Percentiles rank a stretch among this genome's conserved stretches.
Conservation (phyloP, 2,888 invertebrate genomes). For the Oscheius sp. region DNA sequence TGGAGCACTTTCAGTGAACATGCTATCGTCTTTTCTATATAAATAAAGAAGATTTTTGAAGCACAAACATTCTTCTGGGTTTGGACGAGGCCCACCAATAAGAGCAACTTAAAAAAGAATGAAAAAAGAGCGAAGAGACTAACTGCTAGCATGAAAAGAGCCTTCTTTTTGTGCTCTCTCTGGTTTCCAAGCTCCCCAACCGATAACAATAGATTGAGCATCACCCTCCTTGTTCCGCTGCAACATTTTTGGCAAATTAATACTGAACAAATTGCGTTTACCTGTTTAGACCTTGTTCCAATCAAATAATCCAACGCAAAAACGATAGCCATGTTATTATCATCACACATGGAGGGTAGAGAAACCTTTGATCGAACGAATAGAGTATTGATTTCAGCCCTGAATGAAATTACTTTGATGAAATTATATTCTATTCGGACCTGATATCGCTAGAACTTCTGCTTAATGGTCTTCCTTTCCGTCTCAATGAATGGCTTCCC, state of each 20-base stretch:
- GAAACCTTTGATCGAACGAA: conserved; percentile 40
- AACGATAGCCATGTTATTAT: conserved; percentile 55
- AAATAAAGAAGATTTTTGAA: conserved; percentile 69
- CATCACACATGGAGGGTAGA: conserved; percentile 40
- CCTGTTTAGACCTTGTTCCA: conserved; percentile 37
- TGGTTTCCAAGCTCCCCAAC: conserved; percentile 73
- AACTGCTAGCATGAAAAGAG: conserved; percentile 15
- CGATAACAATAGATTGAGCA: conserved; percentile 56
- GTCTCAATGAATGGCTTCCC: conserved; percentile 35
- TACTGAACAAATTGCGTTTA: not conserved
- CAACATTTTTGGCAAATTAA: not conserved
- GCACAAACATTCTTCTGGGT: conserved; percentile 71
- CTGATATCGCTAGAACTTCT: conserved; percentile 37
- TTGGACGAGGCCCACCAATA: conserved; percentile 71
- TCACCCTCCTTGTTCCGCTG: not conserved
- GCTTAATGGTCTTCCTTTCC: conserved; percentile 35
- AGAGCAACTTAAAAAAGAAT: conserved; percentile 63
- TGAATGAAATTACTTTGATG: conserved; percentile 19
- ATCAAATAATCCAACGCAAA: conserved; percentile 65
- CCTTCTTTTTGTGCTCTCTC: not conserved
- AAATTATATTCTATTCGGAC: conserved; percentile 22
- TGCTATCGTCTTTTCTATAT: conserved; percentile 32
- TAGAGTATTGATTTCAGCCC: conserved; percentile 33
- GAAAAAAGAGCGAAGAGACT: not conserved
- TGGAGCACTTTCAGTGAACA: conserved; percentile 34